Percentiles rank a stretch among this genome's conserved stretches.
phyloP scores from a whole-genome alignment of 2,888 invertebrate genomes.

The Drosophila gaucha region DNA sequence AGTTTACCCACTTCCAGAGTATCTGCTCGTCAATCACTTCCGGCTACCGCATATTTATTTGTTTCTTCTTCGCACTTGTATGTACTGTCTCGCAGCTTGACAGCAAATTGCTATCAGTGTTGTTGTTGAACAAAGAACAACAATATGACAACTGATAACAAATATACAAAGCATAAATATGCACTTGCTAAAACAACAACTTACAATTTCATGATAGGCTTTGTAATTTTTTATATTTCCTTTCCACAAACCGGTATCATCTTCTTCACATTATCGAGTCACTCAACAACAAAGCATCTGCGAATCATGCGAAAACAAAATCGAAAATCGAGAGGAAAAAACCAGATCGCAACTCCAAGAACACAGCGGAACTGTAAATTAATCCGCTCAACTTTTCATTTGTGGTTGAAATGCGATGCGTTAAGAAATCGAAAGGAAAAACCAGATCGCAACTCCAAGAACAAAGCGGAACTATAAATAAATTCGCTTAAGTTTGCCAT shows the following conservation, averaged over 20 bases:
- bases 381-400: constrained; percentile 13
- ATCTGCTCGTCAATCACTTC: background rate
- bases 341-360: constrained; percentile 40
- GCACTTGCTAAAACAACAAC: constrained; percentile 22
- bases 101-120: constrained; percentile 26
- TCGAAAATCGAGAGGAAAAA: constrained; percentile 60
- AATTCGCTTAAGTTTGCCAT: constrained; percentile 12
- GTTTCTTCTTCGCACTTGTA: constrained; percentile 14
- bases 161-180: constrained; percentile 25
- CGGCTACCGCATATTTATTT: background rate
- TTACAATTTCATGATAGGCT: constrained; percentile 50
- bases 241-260: constrained; percentile 69
- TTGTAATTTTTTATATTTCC: constrained; percentile 24
- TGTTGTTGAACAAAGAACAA: constrained; percentile 30
- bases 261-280: constrained; percentile 42
- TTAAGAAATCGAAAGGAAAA: constrained; percentile 52
- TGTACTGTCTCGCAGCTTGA: constrained; percentile 2
- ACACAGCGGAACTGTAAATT: constrained; percentile 13
- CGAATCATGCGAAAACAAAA: constrained; percentile 53
- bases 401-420: constrained; percentile 1
- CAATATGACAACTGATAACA: constrained; percentile 35
- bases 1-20: too few species aligned
- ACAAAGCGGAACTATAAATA: constrained; percentile 10
- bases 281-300: constrained; percentile 24
- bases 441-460: constrained; percentile 39